phyloP scores from a whole-genome alignment of 2,113 vertebrate genomes.

The Artemisiospiza belli region DNA sequence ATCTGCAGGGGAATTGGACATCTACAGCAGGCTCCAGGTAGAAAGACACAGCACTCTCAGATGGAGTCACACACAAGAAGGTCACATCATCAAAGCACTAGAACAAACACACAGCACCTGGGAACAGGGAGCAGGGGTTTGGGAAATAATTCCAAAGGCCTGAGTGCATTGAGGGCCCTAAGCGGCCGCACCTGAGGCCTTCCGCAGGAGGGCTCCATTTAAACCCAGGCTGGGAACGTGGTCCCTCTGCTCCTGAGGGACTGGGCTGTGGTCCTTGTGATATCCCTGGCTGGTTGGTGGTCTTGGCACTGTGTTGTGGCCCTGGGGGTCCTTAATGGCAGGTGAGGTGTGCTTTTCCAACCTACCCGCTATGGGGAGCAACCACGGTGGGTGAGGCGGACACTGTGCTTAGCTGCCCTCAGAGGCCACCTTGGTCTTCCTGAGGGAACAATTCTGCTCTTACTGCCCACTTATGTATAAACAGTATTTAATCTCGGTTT shows the following conservation, averaged over 20 bases:
- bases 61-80: not conserved
- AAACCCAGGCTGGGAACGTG: fast-evolving
- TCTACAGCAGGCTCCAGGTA: not conserved
- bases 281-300: fast-evolving
- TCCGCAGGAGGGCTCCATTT: fast-evolving
- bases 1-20: not conserved
- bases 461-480: fast-evolving
- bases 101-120: not conserved
- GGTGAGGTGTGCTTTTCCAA: fast-evolving
- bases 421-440: fast-evolving
- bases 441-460: fast-evolving
- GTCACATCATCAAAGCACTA: not conserved
- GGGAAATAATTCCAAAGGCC: not conserved
- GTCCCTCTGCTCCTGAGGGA: fast-evolving
- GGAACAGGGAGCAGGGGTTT: fast-evolving
- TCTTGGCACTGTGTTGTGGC: fast-evolving
- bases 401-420: fast-evolving
- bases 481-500: fast-evolving
- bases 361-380: fast-evolving
- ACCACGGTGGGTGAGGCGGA: fast-evolving
- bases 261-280: fast-evolving
- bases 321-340: fast-evolving
- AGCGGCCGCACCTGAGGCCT: not conserved
- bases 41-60: not conserved
- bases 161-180: not conserved